Evolutionary conservation across 1,140 invertebrate genomes (phyloP), one percentile per base, ranked within the genome.

Genomic region (Cotesia glomerata): DNA sequence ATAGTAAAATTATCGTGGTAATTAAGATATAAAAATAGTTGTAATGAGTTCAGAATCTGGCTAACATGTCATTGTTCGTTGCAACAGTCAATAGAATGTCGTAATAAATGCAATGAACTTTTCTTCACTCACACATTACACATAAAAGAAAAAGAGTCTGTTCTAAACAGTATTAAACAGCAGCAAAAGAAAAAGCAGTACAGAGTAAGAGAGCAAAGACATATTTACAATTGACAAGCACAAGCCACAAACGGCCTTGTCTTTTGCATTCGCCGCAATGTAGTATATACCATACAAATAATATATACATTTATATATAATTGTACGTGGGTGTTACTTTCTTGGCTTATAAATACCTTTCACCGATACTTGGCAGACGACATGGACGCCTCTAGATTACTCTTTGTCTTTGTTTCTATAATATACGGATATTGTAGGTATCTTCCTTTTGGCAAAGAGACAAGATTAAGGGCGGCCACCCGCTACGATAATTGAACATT

Each of bases 281-380:
- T 45, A 45, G 35, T 14, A 64, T 14, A 64, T n/a, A 52, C 11
- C 54, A 51, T 52, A 26, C 64, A 26, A 54, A 26, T 54, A 56
- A 54, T 52, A 49, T 58, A 49, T 36, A 45, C 34, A 34, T 34
- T 5, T 14, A 56, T 18, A 16, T 11, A 51, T 58, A 14, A 35
- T 39, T 45, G 18, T 32, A 34, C 16, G 81, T 82, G 73, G 78
- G 81, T 81, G 81, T 82, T 78, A 75, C 80, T 80, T 78, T 79
- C 77, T 75, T 75, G 78, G 71, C 76, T 81, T 76, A 71, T 77
- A 77, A 76, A 78, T 80, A 76, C 80, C 80, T 81, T 81, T 81
- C 80, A 81, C 79, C 74, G 74, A 79, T 81, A 80, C 64, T 54
- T 39, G 62, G 49, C 54, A 65, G 64, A 64, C 45, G 58, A n/a